Base-by-base conservation (phyloP, 1,140 invertebrate genomes). In the Atta colombica region DNA sequence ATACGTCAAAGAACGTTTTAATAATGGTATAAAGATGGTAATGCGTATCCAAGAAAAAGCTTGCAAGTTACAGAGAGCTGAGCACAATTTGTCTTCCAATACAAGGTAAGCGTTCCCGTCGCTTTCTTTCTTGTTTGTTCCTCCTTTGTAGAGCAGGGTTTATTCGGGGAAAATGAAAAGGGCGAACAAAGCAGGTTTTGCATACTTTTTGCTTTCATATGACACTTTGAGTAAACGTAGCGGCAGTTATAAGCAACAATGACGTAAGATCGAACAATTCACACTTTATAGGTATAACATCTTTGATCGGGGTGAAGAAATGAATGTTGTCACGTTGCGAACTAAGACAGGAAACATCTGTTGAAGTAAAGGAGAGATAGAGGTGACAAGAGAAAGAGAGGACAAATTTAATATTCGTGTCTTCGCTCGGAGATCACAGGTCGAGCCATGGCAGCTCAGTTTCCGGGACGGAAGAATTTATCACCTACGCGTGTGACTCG, bases 381-480 rank as follows among this genome's bases (percentile, higher is more conserved):
- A 16, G 60, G 49, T 21, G 39, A 49, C 21, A 16, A 58, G 31
- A 28, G 4, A 21, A 21, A 6, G 10, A 28, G 49, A 1, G 14
- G 14, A n/a, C n/a, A 85, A 51, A 66, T 87, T 88, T 82, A 87
- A 87, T 88, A 82, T 87, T 75, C 77, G 71, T 63, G 60, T 87
- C 35, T 75, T 63, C 16, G 68, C 16, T 28, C 18, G 39, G 55
- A 49, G 53, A 87, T 77, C 58, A 18, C 58, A 65, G 49, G 21
- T 78, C 18, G 63, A 49, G 66, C 75, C 58, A 45, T 49, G 49
- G 28, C 25, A 82, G 63, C 60, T 90, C 53, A 35, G 66, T 28
- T 68, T 68, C 31, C 53, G 61, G 39, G 21, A 35, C 39, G 49
- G 31, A 66, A 75, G 71, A 87, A 89, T 89, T 89, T 66, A 87